These are phyloP conservation scores for Dicyrtomina minuta DNA, from an alignment of 2,888 invertebrate species.

Conservation along the genomic window DNA sequence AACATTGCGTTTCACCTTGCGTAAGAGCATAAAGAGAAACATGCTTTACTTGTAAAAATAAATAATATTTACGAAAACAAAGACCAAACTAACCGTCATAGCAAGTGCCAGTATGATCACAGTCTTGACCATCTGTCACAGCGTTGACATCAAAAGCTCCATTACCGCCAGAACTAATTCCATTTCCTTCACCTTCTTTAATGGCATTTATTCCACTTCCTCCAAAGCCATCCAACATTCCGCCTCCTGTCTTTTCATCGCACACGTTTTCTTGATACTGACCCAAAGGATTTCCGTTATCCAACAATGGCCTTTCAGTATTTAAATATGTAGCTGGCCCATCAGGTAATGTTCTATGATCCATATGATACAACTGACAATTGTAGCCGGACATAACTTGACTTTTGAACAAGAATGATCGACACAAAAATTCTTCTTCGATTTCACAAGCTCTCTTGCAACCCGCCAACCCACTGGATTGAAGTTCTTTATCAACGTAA, in stretches of 20 bases:
- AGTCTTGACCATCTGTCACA: constrained; percentile 60
- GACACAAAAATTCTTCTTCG: constrained; percentile 88
- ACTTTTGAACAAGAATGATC: constrained; percentile 71
- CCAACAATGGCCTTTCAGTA: constrained; percentile 68
- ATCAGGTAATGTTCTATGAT: constrained; percentile 87
- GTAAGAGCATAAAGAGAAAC: too few relatives aligned
- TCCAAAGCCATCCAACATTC: constrained; percentile 33
- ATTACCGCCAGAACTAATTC: constrained; percentile 30
- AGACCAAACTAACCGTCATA: constrained; percentile 73
- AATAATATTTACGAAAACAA: too few relatives aligned
- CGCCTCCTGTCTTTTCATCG: constrained; percentile 68
- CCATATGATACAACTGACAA: constrained; percentile 82
- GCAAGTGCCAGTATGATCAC: constrained; percentile 91
- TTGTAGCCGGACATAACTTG: constrained; percentile 77
- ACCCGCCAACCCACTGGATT: constrained; percentile 83
- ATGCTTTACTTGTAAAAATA: too few relatives aligned
- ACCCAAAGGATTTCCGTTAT: constrained; percentile 86
- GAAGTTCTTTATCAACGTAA: constrained; percentile 86
- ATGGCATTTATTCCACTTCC: constrained; percentile 32
- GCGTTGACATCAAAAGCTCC: constrained; percentile 36
- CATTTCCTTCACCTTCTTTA: constrained; percentile 21
- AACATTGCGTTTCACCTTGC: too few relatives aligned
- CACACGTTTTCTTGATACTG: constrained; percentile 88
- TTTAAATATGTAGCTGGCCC: constrained; percentile 79
- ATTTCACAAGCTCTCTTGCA: constrained; percentile 88